These are phyloP conservation scores for Euthynnus affinis DNA, from an alignment of 2,797 vertebrate genomes.

Conservation along the genomic window DNA sequence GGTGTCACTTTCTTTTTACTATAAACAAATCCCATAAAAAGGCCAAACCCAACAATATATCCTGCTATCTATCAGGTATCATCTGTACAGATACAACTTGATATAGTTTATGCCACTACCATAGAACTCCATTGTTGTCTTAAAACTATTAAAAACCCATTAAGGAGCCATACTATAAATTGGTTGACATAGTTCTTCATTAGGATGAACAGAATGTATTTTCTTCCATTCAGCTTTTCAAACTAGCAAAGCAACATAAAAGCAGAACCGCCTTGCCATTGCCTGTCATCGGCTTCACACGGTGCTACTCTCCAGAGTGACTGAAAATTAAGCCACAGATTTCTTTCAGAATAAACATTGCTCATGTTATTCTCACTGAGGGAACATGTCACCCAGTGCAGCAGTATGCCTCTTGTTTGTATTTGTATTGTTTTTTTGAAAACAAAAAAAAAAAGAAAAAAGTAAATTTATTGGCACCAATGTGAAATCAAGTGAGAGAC, in stretches of 20 bases:
- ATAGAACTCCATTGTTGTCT: too few species aligned
- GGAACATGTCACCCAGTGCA: too few species aligned
- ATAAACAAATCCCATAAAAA: background rate
- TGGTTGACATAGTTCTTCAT: background rate
- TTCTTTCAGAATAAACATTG: background rate
- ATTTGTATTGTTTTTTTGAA: background rate
- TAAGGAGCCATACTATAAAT: background rate
- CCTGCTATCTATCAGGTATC: too few species aligned
- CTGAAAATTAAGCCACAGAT: background rate
- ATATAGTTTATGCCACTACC: too few species aligned
- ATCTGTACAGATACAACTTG: too few species aligned
- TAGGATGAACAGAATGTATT: background rate
- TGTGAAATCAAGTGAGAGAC: background rate
- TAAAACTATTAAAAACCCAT: background rate
- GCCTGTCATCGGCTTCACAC: background rate
- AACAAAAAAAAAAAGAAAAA: too few species aligned
- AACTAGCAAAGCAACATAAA: background rate
- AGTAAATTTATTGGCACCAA: too few species aligned
- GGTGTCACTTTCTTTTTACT: conserved; percentile 12
- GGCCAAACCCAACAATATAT: too few species aligned
- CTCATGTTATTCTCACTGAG: background rate
- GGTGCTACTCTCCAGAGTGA: background rate
- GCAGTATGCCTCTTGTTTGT: background rate
- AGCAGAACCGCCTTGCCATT: background rate
- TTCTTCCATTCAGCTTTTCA: background rate